These are phyloP conservation scores for Hirtodrosophila duncani DNA, from an alignment of 2,888 invertebrate genomes.

Conservation along the genomic window DNA sequence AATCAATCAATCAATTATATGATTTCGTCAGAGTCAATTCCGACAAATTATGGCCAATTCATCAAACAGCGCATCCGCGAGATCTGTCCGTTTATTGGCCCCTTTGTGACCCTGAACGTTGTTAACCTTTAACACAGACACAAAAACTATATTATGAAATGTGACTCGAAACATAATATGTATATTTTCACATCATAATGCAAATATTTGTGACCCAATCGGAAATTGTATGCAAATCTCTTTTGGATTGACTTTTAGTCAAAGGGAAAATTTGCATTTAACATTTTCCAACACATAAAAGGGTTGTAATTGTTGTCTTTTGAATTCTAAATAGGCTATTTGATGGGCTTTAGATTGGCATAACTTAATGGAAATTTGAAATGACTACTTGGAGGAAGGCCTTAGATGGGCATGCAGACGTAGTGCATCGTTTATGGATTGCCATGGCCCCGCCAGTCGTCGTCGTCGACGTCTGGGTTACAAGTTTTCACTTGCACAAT, in stretches of 20 bases:
- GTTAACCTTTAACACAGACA: slow-evolving; percentile 14
- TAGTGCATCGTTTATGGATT: too few species aligned
- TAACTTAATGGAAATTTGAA: neutral
- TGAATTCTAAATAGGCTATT: slow-evolving; percentile 4
- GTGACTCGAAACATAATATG: neutral
- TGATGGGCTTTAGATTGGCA: neutral
- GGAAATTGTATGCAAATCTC: slow-evolving; percentile 56
- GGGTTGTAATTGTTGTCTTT: too few species aligned
- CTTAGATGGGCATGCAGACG: neutral
- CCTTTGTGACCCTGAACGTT: slow-evolving; percentile 28
- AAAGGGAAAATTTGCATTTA: slow-evolving; percentile 33
- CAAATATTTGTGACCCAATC: slow-evolving; percentile 47
- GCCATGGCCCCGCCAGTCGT: neutral
- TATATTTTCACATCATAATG: slow-evolving; percentile 11
- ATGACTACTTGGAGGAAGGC: slow-evolving; percentile 1
- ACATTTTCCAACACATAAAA: too few species aligned
- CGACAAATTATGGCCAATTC: slow-evolving; percentile 42
- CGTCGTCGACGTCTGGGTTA: slow-evolving; percentile 24
- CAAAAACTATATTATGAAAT: slow-evolving; percentile 16
- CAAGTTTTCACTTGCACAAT: slow-evolving; percentile 41
- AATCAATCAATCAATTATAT: slow-evolving; percentile 49
- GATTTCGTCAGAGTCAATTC: slow-evolving; percentile 42
- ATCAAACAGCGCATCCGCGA: slow-evolving; percentile 4
- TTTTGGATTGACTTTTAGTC: slow-evolving; percentile 36
- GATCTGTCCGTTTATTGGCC: slow-evolving; percentile 14